Percentiles rank a stretch among this genome's conserved stretches.
Conservation (phyloP, 1,140 invertebrate genomes). For the Oreohelix idahoensis region DNA sequence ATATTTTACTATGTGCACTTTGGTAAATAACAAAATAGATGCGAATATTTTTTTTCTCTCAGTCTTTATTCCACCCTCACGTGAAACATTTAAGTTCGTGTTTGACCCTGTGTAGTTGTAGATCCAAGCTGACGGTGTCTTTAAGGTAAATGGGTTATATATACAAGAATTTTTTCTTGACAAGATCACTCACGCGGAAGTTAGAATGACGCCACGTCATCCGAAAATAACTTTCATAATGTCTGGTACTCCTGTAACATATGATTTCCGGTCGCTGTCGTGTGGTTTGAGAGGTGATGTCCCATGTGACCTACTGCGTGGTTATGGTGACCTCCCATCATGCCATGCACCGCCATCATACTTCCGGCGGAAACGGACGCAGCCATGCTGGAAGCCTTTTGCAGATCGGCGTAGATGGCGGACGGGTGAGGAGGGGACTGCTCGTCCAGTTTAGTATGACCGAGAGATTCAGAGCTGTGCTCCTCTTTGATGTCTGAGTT, state of each 20-base stretch:
- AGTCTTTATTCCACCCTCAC: too few species aligned
- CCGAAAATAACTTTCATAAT: constrained; percentile 19
- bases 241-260: constrained; percentile 40
- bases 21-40: too few species aligned
- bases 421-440: constrained; percentile 37
- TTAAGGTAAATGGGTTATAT: neutral
- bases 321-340: constrained; percentile 35
- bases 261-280: neutral
- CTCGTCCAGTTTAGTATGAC: constrained; percentile 32
- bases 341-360: constrained; percentile 37
- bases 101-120: too few species aligned
- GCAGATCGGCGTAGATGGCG: constrained; percentile 40
- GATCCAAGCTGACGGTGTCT: too few species aligned
- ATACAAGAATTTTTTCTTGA: neutral
- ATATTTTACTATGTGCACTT: too few species aligned
- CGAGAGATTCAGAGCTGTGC: constrained; percentile 38
- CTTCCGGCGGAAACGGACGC: constrained; percentile 36
- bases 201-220: neutral
- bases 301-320: constrained; percentile 24
- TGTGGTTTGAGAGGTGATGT: neutral
- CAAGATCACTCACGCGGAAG: neutral
- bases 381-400: constrained; percentile 41
- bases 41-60: too few species aligned
- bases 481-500: constrained; percentile 40
- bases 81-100: too few species aligned